A percentile compares a stretch with the other conserved stretches of the same genome.
phyloP scores from a whole-genome alignment of 2,797 vertebrate species.

The Typhlichthys eigenmanni region DNA sequence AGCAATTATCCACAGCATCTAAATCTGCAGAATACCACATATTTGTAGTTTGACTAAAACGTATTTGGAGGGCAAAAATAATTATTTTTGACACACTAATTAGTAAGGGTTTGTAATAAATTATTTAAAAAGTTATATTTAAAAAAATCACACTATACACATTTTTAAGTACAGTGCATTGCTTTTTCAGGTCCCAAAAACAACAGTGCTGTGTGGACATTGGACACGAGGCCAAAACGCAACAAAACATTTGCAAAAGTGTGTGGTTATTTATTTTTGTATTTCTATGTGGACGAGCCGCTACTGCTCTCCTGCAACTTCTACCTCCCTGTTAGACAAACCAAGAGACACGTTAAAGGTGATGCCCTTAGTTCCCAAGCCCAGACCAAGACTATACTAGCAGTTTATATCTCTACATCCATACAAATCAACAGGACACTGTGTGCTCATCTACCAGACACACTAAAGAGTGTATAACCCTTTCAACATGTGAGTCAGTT shows the following conservation, averaged over 20 bases:
- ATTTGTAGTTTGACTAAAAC: background rate
- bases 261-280: no score
- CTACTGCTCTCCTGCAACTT: background rate
- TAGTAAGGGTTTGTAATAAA: constrained; percentile 1
- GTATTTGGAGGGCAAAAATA: constrained; percentile 1
- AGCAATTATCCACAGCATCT: no score
- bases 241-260: no score
- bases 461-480: constrained; percentile 13
- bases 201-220: no score
- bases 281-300: no score
- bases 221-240: no score
- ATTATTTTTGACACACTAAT: constrained; percentile 5
- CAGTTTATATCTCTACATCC: constrained; percentile 29
- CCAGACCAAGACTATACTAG: constrained; percentile 17
- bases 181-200: no score
- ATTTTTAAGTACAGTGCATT: background rate
- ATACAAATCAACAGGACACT: constrained; percentile 19
- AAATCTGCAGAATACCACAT: background rate
- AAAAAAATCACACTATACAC: constrained; percentile 40
- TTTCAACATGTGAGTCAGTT: constrained; percentile 4
- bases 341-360: constrained; percentile 39
- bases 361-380: constrained; percentile 33
- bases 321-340: constrained; percentile 28
- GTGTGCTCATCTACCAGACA: background rate
- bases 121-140: background rate